phyloP scores from a whole-genome alignment of 2,113 vertebrate genomes.

The Tyrannus savana region DNA sequence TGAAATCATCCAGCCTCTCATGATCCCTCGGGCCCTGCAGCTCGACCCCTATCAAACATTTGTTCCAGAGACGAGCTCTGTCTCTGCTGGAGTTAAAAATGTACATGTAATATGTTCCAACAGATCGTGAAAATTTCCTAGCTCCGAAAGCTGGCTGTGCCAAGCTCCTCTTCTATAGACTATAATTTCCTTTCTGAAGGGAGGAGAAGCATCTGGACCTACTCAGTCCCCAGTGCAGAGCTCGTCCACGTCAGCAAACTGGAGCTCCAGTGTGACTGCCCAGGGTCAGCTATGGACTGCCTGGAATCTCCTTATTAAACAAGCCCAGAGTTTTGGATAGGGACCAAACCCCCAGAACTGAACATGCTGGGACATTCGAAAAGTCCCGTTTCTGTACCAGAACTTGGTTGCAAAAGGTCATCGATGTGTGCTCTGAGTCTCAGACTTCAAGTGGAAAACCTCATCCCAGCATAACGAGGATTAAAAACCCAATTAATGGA shows the following conservation, averaged over 20 bases:
- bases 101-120: conserved; percentile 59
- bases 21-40: background rate
- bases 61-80: conserved; percentile 19
- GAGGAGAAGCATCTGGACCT: conserved; percentile 72
- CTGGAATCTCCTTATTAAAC: conserved; percentile 33
- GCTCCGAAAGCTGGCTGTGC: conserved; percentile 61
- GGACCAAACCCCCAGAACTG: conserved; percentile 22
- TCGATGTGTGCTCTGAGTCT: background rate
- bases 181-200: conserved; percentile 76
- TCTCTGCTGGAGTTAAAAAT: conserved; percentile 40
- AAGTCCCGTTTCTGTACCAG: conserved; percentile 12
- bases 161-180: conserved; percentile 68
- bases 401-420: background rate
- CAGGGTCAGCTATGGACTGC: conserved; percentile 32
- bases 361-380: background rate
- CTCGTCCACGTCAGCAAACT: conserved; percentile 59
- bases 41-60: background rate
- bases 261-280: background rate
- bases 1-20: background rate
- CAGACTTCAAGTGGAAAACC: background rate
- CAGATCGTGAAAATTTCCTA: conserved; percentile 69
- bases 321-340: background rate
- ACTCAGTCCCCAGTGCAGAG: conserved; percentile 64
- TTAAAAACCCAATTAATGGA: background rate
- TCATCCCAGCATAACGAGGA: background rate